Evolutionary conservation across 1,140 invertebrate genomes (phyloP).

Genomic region (Carposina sasakii): DNA sequence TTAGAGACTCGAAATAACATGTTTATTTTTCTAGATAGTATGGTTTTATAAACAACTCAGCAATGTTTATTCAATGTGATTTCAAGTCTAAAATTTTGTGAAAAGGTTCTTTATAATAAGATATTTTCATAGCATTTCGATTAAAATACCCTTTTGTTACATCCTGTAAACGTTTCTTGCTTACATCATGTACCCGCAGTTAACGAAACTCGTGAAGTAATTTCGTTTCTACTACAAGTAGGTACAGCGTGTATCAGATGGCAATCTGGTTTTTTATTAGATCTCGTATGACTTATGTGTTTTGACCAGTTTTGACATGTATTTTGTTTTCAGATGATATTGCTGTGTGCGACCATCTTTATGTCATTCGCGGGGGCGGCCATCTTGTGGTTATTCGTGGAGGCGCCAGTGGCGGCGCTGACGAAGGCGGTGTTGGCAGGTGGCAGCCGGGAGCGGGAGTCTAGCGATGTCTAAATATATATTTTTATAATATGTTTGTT

Average conservation of each 20-base stretch:
- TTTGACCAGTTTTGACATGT: background rate
- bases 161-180: too few species aligned
- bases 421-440: constrained; percentile 1
- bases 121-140: too few species aligned
- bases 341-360: constrained; percentile 34
- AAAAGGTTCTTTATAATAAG: too few species aligned
- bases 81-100: too few species aligned
- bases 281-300: background rate
- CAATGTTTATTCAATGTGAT: too few species aligned
- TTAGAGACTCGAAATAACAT: background rate
- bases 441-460: background rate
- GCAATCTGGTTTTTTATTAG: background rate
- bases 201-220: background rate
- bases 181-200: background rate
- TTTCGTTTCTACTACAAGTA: background rate
- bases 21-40: too few species aligned
- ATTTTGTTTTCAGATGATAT: constrained; percentile 30
- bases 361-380: constrained; percentile 32
- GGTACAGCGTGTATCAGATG: background rate
- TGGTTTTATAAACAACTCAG: too few species aligned
- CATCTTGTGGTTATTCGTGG: constrained; percentile 37
- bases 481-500: too few species aligned
- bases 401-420: constrained; percentile 35
- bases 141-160: too few species aligned
- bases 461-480: background rate